phyloP scores from a whole-genome alignment of 2,797 vertebrate species.

The Morus bassanus region DNA sequence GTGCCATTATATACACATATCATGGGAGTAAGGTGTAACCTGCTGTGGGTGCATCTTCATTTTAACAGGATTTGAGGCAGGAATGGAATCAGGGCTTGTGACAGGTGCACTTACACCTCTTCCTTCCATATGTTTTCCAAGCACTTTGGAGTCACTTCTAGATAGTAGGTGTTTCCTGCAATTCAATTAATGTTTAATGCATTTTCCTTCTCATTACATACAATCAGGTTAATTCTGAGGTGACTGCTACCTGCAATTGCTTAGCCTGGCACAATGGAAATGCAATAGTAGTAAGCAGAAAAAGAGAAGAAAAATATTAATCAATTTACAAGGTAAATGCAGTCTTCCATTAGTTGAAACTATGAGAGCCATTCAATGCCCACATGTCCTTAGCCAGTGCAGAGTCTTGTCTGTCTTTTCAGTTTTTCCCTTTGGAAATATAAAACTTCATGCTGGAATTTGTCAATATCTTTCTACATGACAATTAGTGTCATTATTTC shows the following conservation, averaged over 20 bases:
- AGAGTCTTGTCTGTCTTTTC: background rate
- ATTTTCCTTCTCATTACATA: background rate
- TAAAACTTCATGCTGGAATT: background rate
- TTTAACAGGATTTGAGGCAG: background rate
- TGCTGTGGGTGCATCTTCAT: background rate
- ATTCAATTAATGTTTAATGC: background rate
- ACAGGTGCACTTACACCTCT: background rate
- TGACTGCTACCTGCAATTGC: background rate
- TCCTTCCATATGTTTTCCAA: background rate
- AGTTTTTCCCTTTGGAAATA: background rate
- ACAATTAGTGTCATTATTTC: background rate
- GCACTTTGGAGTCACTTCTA: background rate
- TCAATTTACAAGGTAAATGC: background rate
- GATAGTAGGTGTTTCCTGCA: background rate
- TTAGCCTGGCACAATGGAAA: background rate
- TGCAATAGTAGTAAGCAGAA: background rate
- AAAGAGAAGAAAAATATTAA: background rate
- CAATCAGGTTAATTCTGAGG: background rate
- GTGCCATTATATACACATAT: rapidly evolving
- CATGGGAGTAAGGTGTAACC: background rate
- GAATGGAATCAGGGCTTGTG: background rate
- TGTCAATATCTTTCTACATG: background rate
- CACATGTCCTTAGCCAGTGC: background rate
- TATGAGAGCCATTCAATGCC: background rate
- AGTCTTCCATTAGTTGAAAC: background rate